Evolutionary conservation across 2,888 invertebrate species (phyloP).

Genomic region (Cosmia pyralina): DNA sequence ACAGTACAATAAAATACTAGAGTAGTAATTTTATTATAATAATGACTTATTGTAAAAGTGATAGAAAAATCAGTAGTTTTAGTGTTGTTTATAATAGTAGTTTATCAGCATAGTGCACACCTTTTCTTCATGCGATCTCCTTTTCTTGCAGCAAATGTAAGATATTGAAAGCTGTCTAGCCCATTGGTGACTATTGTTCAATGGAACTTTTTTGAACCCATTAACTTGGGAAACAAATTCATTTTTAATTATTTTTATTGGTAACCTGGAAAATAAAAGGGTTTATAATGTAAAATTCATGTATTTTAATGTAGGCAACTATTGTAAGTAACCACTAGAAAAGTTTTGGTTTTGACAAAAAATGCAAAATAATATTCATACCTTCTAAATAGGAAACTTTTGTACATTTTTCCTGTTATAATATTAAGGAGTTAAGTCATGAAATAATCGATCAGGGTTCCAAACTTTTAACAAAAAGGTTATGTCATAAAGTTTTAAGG

Average conservation of each 20-base stretch:
- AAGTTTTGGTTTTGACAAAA: background rate
- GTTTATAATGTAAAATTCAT: background rate
- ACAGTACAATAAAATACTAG: background rate
- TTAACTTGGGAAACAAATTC: conserved; percentile 68
- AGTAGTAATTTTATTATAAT: background rate
- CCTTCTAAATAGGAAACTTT: conserved; percentile 77
- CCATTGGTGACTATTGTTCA: conserved; percentile 59
- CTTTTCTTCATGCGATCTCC: conserved; percentile 91
- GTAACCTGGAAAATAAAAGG: conserved; percentile 72
- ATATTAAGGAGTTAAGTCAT: conserved; percentile 31
- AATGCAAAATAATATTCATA: conserved; percentile 63
- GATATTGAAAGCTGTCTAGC: conserved; percentile 77
- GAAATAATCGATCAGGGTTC: conserved; percentile 3
- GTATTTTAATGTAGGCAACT: background rate
- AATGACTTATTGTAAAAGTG: background rate
- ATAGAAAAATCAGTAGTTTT: background rate
- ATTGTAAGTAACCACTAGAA: background rate
- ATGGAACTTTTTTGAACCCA: conserved; percentile 59
- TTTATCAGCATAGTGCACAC: conserved; percentile 76
- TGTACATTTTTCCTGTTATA: conserved; percentile 75
- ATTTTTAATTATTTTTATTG: conserved; percentile 71
- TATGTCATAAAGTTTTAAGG: conserved; percentile 61
- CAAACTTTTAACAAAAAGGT: conserved; percentile 39
- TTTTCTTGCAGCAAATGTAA: conserved; percentile 87
- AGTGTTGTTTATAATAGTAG: background rate